Evolutionary conservation across 2,797 vertebrate genomes (phyloP).

Genomic region (Coluber constrictor): DNA sequence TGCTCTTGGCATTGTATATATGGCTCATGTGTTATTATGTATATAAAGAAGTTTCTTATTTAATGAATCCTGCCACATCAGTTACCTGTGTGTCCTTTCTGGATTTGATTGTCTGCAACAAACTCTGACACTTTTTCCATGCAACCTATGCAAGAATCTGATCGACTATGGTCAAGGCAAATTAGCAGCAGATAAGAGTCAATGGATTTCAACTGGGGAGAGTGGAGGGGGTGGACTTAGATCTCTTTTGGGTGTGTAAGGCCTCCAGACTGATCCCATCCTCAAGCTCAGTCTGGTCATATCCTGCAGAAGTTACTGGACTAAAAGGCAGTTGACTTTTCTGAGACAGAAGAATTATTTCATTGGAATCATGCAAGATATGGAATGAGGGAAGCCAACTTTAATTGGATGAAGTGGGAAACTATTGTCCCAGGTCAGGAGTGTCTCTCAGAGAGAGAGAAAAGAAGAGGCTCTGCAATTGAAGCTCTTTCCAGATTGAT

Average conservation of each 20-base stretch:
- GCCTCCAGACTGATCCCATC: not conserved
- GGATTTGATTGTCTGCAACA: too few species aligned
- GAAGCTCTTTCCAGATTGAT: not conserved
- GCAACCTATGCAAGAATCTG: not conserved
- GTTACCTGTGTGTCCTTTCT: too few species aligned
- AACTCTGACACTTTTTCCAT: not conserved
- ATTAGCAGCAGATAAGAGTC: not conserved
- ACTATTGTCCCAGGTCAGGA: not conserved
- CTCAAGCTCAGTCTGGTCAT: not conserved
- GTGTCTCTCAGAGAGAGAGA: not conserved
- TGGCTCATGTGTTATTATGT: too few species aligned
- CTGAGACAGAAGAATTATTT: not conserved
- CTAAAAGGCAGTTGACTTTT: not conserved
- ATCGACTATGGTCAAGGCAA: not conserved
- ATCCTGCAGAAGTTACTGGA: not conserved
- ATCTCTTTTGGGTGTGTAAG: not conserved
- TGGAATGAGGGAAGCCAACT: not conserved
- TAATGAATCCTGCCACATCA: too few species aligned
- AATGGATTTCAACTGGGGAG: not conserved
- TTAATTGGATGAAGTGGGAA: slow-evolving; percentile 1
- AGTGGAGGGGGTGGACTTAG: not conserved
- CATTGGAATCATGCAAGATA: not conserved
- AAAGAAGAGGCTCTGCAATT: not conserved
- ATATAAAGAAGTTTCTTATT: too few species aligned
- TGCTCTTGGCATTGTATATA: too few species aligned